Base-by-base conservation (phyloP, 1,140 invertebrate genomes). In the Latrodectus geometricus region DNA sequence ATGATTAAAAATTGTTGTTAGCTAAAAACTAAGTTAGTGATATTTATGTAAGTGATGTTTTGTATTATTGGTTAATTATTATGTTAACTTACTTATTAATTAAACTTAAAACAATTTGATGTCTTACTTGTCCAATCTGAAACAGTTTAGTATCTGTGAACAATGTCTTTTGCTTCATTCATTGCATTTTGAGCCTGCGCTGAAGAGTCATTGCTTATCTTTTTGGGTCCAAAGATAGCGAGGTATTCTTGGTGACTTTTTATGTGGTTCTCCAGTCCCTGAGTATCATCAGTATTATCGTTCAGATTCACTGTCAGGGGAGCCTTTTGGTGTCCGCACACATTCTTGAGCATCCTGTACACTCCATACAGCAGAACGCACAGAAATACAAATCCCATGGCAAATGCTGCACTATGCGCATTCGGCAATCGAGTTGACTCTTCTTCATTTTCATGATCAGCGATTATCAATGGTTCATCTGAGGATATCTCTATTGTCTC, bases 331-430 rank as follows among this genome's bases (percentile, higher is more conserved):
- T 54, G 12, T 0, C 65, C 48, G 50, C 74, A 86, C 4, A 68
- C 49, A 17, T 61, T 68, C 14, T 49, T 69, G 65, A 15, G 77
- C 11, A 78, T 8, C n/a, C 83, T 77, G 52, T 86, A 86, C 20
- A 61, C 49, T 4, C 83, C 83, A 15, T 86, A 86, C 2, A 49
- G 9, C 9, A 86, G 14, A 0, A 86, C 3, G 21, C 83, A 86
- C 15, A 86, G 61, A 11, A 77, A 77, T 0, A 86, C 70, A 48
- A 78, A 77, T 5, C 21, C 83, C 75, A 86, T 86, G 8, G 76
- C 83, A 17, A 86, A 61, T 4, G 83, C 65, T n/a, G 83, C 83
- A 17, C 83, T 86, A 66, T 86, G 83, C 8, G 83, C 15, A n/a
- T 78, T 86, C 7, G 83, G 83, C 15, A 86, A 9, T 11, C 21